Base-by-base conservation (phyloP, 2,888 invertebrate species). In the Patella pellucida region DNA sequence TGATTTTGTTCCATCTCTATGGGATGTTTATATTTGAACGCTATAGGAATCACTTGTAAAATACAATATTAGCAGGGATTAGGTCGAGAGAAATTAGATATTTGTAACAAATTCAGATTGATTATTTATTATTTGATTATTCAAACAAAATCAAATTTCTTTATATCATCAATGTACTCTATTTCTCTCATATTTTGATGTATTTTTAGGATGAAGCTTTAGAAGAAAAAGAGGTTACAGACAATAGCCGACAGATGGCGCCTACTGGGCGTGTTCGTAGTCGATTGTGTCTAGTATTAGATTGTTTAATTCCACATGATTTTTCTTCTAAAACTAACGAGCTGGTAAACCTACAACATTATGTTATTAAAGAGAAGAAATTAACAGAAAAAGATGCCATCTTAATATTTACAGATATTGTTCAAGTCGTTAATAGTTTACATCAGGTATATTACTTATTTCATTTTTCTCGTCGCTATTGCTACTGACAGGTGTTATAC, bases 351-450 rank as follows among this genome's bases (percentile, higher is more conserved):
- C 83, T 88, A 7, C 88, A 88, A 77, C 88, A 95, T 85, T 95
- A 95, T 87, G 94, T 95, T 31, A 95, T 95, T 71, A 94, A 93
- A 90, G 94, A 95, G 78, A 95, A 95, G 88, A 95, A 94, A 86
- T 92, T 95, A 3, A 93, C 93, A 0, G 95, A 95, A 87, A 93
- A 93, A 84, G 95, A 95, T 88, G 94, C 95, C 1, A 92, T 95
- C 67, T 88, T 94, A 71, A 94, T 95, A 87, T 95, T 95, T 88
- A 94, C 93, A 87, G 94, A 95, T 89, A 94, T 95, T 83, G 94
- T 95, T 67, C 92, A 93, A 86, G 94, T 95, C 72, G 95, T 95
- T 2, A 93, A 94, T 73, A 93, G 93, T 91, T 92, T 95, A 82
- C 95, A 95, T 91, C 93, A 94, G 92, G 94, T 94, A 86, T n/a